A percentile compares a stretch with the other conserved stretches of the same genome.
Evolutionary conservation across 2,113 vertebrate genomes (phyloP).

Genomic region (Semicossyphus pulcher): DNA sequence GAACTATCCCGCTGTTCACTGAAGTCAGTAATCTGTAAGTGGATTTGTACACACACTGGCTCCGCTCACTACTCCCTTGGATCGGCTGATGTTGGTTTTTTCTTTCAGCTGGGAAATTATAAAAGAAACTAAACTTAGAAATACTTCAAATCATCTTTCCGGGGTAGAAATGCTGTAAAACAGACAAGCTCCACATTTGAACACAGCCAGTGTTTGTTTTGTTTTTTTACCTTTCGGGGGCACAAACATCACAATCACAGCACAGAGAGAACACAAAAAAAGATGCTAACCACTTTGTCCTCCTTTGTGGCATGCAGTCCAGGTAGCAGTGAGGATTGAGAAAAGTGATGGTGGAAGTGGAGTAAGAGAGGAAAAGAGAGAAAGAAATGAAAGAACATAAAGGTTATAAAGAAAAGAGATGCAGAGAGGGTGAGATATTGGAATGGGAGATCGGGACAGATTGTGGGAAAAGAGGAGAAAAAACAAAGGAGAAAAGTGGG

Average conservation of each 20-base stretch:
- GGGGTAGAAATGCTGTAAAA: slow-evolving; percentile 1
- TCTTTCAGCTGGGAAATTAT: slow-evolving; percentile 3
- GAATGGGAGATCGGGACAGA: slow-evolving; percentile 33
- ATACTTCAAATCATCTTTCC: neutral
- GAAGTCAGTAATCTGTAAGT: slow-evolving; percentile 58
- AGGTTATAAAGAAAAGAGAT: slow-evolving; percentile 24
- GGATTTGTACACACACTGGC: slow-evolving; percentile 62
- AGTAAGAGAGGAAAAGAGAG: slow-evolving; percentile 29
- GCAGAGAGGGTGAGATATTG: slow-evolving; percentile 20
- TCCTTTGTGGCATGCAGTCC: slow-evolving; percentile 98
- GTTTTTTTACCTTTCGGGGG: slow-evolving; percentile 25
- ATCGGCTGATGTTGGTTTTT: slow-evolving; percentile 10
- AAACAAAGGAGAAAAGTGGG: slow-evolving; percentile 21
- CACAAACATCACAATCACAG: slow-evolving; percentile 61
- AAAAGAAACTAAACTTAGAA: neutral
- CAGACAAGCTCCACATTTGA: slow-evolving; percentile 37
- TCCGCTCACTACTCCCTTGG: slow-evolving; percentile 46
- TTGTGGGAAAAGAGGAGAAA: slow-evolving; percentile 20
- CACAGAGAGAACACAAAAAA: slow-evolving; percentile 71
- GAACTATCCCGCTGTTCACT: slow-evolving; percentile 42
- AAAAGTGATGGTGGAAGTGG: slow-evolving; percentile 55
- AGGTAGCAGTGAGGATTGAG: slow-evolving; percentile 89
- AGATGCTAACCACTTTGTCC: slow-evolving; percentile 99
- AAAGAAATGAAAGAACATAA: slow-evolving; percentile 6
- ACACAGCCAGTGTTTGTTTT: slow-evolving; percentile 34